Percentiles rank a stretch among this genome's conserved stretches.
Evolutionary conservation across 2,888 invertebrate genomes (phyloP).

Genomic region (Drosophila prolongata): DNA sequence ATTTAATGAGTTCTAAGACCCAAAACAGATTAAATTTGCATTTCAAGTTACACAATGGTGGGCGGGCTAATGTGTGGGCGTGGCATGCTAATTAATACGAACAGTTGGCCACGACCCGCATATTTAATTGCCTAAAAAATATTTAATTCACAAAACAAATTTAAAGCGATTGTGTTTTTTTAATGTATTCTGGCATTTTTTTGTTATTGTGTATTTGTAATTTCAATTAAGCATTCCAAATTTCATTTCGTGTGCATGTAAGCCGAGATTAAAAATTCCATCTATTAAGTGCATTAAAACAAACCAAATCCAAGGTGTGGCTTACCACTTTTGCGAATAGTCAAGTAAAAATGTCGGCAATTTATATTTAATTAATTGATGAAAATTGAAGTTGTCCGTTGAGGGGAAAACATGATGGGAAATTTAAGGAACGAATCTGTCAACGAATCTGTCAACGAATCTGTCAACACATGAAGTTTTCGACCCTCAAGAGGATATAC

Average conservation of each 20-base stretch:
- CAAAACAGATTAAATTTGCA: constrained; percentile 12
- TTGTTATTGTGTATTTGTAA: constrained; percentile 14
- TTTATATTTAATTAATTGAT: constrained; percentile 48
- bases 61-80: constrained; percentile 3
- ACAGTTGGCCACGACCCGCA: constrained; percentile 36
- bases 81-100: constrained; percentile 33
- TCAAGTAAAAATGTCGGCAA: constrained; percentile 9
- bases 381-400: constrained; percentile 38
- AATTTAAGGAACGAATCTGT: constrained; percentile 23
- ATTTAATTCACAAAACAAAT: constrained; percentile 22
- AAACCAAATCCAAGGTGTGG: not conserved
- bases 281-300: constrained; percentile 36
- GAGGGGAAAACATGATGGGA: not conserved
- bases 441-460: constrained; percentile 39
- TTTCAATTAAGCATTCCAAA: constrained; percentile 25
- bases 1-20: not conserved
- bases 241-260: constrained; percentile 31
- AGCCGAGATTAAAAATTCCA: constrained; percentile 59
- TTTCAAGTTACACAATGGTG: not conserved
- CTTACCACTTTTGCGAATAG: not conserved
- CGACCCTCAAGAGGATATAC: not conserved
- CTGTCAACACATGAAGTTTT: constrained; percentile 36
- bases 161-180: not conserved
- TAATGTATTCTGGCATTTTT: constrained; percentile 13
- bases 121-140: constrained; percentile 59